These are phyloP conservation scores for Otus scops DNA, from an alignment of 2,797 vertebrate species.

Conservation along the genomic window DNA sequence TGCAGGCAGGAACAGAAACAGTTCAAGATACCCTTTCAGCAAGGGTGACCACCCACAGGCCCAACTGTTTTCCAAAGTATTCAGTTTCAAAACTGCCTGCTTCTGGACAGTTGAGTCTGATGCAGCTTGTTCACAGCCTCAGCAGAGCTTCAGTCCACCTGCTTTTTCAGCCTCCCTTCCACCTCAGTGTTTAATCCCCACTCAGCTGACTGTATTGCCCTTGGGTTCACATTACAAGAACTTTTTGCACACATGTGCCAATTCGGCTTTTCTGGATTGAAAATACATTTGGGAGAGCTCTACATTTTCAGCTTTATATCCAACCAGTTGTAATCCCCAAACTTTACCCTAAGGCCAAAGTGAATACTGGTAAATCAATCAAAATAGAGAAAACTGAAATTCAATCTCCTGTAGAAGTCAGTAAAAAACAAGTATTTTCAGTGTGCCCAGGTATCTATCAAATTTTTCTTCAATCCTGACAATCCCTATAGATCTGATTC, in stretches of 20 bases:
- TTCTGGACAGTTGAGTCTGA: neutral
- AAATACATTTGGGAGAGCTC: neutral
- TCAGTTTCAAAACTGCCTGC: neutral
- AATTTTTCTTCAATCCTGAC: neutral
- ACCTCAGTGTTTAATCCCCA: neutral
- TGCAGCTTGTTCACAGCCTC: neutral
- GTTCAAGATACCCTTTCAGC: neutral
- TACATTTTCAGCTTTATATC: neutral
- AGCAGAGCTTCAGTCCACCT: neutral
- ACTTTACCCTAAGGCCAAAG: neutral
- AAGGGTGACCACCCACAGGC: neutral
- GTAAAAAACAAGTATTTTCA: neutral
- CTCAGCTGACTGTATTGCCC: neutral
- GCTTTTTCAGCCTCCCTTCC: neutral
- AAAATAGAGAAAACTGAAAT: neutral
- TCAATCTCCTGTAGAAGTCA: neutral
- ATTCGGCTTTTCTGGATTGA: neutral
- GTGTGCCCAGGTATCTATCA: neutral
- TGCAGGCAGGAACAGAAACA: neutral
- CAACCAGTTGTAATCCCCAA: neutral
- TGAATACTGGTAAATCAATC: neutral
- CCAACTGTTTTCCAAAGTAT: neutral
- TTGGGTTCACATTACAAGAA: neutral
- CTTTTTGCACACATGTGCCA: neutral
- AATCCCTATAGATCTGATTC: neutral